These are phyloP conservation scores for Onychomys torridus DNA, from an alignment of 2,797 vertebrate genomes.

Conservation along the genomic window DNA sequence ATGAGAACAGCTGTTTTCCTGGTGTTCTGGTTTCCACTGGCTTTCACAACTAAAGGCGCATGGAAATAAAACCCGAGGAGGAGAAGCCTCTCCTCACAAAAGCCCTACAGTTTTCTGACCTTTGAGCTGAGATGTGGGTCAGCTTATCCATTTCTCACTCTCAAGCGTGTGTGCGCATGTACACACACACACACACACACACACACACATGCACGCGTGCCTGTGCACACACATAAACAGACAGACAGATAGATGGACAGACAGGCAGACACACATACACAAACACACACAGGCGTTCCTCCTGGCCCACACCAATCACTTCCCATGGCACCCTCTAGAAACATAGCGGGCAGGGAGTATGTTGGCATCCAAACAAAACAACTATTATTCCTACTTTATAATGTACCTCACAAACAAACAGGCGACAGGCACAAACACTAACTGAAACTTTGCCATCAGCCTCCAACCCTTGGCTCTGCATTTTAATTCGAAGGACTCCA, in stretches of 20 bases:
- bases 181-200: neutral
- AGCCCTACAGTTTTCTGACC: constrained; percentile 73
- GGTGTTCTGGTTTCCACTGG: constrained; percentile 77
- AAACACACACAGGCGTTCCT: neutral
- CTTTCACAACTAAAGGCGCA: constrained; percentile 78
- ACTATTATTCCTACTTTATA: neutral
- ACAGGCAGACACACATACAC: neutral
- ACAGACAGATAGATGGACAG: neutral
- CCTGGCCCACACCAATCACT: neutral
- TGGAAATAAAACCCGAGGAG: constrained; percentile 77
- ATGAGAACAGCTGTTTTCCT: constrained; percentile 82
- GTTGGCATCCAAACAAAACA: constrained; percentile 47
- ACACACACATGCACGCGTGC: neutral
- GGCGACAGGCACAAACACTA: neutral
- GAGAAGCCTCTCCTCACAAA: constrained; percentile 70
- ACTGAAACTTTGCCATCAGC: neutral
- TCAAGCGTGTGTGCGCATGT: neutral
- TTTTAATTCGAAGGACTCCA: constrained; percentile 32
- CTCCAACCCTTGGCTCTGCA: neutral
- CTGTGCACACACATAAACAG: neutral
- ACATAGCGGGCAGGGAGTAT: neutral
- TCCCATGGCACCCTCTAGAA: constrained; percentile 11
- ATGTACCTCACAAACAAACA: neutral
- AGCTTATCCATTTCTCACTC: constrained; percentile 59
- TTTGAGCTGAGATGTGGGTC: constrained; percentile 76